phyloP scores from a whole-genome alignment of 2,888 invertebrate species.

The Psylliodes chrysocephalus region DNA sequence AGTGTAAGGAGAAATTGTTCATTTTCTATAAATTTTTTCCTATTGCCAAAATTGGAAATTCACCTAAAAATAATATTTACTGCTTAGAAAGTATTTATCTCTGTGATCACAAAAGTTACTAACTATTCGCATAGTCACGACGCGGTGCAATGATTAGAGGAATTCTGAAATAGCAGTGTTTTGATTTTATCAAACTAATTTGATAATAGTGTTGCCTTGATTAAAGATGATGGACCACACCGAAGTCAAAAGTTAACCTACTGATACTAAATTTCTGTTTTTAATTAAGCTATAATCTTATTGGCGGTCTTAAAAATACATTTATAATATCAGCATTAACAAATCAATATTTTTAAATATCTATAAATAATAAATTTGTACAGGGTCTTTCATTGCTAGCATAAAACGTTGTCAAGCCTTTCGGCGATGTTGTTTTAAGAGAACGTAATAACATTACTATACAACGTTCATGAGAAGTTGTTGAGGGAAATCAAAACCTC shows the following conservation, averaged over 20 bases:
- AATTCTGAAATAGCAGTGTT: conserved; percentile 30
- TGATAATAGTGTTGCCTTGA: conserved; percentile 28
- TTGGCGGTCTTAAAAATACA: too few species aligned
- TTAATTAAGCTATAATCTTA: too few species aligned
- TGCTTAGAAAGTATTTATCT: conserved; percentile 27
- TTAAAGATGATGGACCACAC: conserved; percentile 26
- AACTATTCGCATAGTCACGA: conserved; percentile 28
- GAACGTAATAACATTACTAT: too few species aligned
- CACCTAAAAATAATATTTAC: conserved; percentile 18
- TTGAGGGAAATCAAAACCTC: too few species aligned
- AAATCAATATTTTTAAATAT: too few species aligned
- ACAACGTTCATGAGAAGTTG: too few species aligned
- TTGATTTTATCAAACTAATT: conserved; percentile 32
- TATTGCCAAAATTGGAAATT: conserved; percentile 20
- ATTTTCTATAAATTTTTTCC: not conserved
- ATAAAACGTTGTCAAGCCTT: too few species aligned
- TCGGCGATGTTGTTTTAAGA: too few species aligned
- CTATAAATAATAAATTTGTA: too few species aligned
- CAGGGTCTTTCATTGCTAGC: too few species aligned
- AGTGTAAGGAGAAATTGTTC: not conserved
- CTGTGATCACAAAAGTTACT: conserved; percentile 14
- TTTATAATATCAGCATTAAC: too few species aligned
- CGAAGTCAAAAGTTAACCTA: conserved; percentile 8
- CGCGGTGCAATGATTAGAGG: conserved; percentile 29
- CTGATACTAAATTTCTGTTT: too few species aligned